phyloP scores from a whole-genome alignment of 2,113 vertebrate species.

The Entomyzon cyanotis region DNA sequence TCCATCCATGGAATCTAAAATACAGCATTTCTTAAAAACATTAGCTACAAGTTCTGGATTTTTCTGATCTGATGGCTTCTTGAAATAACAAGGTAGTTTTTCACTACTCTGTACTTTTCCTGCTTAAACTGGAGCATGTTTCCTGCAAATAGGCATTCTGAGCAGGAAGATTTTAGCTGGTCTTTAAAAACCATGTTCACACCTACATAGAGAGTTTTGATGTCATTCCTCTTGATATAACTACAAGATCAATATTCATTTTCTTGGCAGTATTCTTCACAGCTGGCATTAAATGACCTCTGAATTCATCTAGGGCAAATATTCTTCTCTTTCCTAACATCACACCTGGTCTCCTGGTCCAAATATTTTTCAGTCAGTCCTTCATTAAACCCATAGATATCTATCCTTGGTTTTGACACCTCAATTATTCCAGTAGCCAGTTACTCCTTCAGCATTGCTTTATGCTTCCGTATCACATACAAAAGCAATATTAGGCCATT shows the following conservation, averaged over 20 bases:
- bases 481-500: background rate
- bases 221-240: background rate
- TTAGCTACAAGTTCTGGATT: background rate
- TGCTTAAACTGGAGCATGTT: background rate
- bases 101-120: background rate
- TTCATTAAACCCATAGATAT: background rate
- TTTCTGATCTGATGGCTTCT: background rate
- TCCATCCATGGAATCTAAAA: background rate
- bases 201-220: background rate
- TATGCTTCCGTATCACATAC: background rate
- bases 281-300: background rate
- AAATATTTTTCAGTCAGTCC: background rate
- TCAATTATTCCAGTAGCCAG: background rate
- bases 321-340: background rate
- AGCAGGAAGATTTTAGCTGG: background rate
- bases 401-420: background rate
- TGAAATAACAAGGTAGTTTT: background rate
- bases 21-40: background rate
- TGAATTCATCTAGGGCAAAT: background rate
- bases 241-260: background rate
- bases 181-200: background rate
- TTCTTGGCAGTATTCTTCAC: background rate
- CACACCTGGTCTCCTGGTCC: background rate
- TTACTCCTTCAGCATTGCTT: background rate
- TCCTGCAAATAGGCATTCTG: background rate